Percentiles rank a stretch among this genome's conserved stretches.
Evolutionary conservation across 1,140 invertebrate species (phyloP).

Genomic region (Drosophila ambigua): DNA sequence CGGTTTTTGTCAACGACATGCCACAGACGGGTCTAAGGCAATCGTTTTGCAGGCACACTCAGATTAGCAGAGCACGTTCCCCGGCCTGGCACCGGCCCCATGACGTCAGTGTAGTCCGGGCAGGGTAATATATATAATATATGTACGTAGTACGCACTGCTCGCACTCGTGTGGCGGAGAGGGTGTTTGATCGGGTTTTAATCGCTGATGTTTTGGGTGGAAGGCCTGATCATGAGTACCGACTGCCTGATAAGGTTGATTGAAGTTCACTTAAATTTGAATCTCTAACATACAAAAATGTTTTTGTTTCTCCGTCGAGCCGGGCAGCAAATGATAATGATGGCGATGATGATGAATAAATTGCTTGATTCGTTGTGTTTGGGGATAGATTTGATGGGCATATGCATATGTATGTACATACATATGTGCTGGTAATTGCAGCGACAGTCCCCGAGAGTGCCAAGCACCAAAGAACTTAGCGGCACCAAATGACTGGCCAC

Average conservation of each 20-base stretch:
- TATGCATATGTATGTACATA: not conserved
- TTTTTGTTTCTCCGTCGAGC: constrained; percentile 2
- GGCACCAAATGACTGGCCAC: no score
- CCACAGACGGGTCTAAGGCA: constrained; percentile 30
- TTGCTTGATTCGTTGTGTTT: constrained; percentile 52
- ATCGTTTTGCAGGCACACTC: constrained; percentile 23
- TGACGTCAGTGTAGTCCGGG: constrained; percentile 30
- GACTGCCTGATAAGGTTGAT: constrained; percentile 18
- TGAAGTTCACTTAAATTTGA: not conserved
- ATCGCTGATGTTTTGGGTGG: not conserved
- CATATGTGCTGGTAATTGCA: constrained; percentile 25
- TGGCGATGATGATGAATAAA: constrained; percentile 38
- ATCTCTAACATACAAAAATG: not conserved
- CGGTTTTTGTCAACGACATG: constrained; percentile 36
- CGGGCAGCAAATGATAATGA: constrained; percentile 40
- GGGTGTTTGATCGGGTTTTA: constrained; percentile 31
- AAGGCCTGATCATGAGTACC: constrained; percentile 29
- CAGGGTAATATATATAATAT: no score
- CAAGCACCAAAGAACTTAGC: constrained; percentile 34
- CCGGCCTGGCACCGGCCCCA: constrained; percentile 1
- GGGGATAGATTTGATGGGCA: constrained; percentile 49
- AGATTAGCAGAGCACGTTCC: constrained; percentile 56
- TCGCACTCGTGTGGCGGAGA: constrained; percentile 10
- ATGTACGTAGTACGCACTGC: constrained; percentile 1
- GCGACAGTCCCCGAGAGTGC: constrained; percentile 16